Evolutionary conservation across 53 echinoderm and acorn worm species (phyloP).

Genomic region (Apostichopus leukothele): DNA sequence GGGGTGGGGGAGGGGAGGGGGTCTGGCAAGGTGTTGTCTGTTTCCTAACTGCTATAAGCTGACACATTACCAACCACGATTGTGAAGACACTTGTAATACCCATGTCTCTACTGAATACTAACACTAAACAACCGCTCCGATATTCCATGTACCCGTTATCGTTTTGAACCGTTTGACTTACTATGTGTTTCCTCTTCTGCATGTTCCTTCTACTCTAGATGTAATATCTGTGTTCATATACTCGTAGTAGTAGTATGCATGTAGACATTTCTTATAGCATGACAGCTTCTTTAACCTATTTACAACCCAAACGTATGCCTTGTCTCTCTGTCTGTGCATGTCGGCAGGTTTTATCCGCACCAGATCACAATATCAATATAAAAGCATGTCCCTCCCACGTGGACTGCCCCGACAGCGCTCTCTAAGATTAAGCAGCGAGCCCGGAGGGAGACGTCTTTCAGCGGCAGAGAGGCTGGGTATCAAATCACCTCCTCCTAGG

Average conservation of each 20-base stretch:
- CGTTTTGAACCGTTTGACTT: too few relatives aligned
- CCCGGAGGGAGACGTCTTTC: constrained; percentile 69
- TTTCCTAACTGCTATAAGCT: too few relatives aligned
- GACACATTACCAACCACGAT: too few relatives aligned
- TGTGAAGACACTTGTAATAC: too few relatives aligned
- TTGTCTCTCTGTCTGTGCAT: constrained; percentile 38
- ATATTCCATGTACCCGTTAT: too few relatives aligned
- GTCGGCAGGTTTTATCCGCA: constrained; percentile 30
- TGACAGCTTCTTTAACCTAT: not conserved
- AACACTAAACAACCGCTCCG: too few relatives aligned
- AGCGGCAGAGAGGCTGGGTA: constrained; percentile 88
- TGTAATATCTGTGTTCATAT: not conserved
- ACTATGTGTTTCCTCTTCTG: not conserved
- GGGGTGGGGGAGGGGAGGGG: too few relatives aligned
- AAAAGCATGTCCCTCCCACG: constrained; percentile 44
- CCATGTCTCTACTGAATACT: too few relatives aligned
- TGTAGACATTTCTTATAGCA: not conserved
- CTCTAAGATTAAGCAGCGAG: constrained; percentile 52
- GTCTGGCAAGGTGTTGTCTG: too few relatives aligned
- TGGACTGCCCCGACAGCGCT: constrained; percentile 54
- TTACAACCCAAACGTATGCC: not conserved
- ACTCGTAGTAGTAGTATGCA: not conserved
- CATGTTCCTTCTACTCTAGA: not conserved
- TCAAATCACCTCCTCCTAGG: constrained; percentile 85
- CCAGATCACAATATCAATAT: constrained; percentile 14